phyloP scores from a whole-genome alignment of 2,113 vertebrate species.

The Daboia siamensis region DNA sequence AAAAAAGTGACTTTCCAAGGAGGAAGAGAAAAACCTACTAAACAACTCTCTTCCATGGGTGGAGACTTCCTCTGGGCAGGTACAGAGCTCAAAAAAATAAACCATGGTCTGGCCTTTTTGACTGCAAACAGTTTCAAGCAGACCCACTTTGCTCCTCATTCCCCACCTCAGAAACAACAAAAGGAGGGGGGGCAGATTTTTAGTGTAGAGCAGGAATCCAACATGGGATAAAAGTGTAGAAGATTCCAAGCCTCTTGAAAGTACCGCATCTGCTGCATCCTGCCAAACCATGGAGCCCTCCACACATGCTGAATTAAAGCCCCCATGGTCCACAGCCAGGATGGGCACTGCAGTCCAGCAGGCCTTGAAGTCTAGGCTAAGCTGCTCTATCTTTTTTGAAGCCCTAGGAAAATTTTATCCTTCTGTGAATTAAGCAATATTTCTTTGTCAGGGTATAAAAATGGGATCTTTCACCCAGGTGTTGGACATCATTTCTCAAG shows the following conservation, averaged over 20 bases:
- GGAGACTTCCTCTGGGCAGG: background rate
- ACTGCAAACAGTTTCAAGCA: background rate
- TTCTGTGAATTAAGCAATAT: background rate
- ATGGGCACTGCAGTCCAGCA: background rate
- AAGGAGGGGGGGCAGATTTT: background rate
- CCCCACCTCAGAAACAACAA: background rate
- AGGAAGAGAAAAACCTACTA: background rate
- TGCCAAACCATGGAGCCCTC: background rate
- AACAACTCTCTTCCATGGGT: background rate
- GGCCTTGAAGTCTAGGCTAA: background rate
- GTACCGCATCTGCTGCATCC: background rate
- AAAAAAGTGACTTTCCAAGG: background rate
- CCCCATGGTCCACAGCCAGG: background rate
- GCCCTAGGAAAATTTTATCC: background rate
- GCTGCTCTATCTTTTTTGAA: background rate
- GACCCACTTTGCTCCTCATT: background rate
- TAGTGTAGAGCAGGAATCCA: background rate
- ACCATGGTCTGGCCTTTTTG: background rate
- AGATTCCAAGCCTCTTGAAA: background rate
- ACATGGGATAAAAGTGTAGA: background rate
- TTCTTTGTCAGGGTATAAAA: background rate
- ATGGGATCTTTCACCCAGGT: background rate
- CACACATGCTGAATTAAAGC: background rate
- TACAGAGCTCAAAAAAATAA: background rate
- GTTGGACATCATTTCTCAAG: background rate